Conservation (phyloP, 1,140 invertebrate genomes). For the Trichogramma pretiosum region DNA sequence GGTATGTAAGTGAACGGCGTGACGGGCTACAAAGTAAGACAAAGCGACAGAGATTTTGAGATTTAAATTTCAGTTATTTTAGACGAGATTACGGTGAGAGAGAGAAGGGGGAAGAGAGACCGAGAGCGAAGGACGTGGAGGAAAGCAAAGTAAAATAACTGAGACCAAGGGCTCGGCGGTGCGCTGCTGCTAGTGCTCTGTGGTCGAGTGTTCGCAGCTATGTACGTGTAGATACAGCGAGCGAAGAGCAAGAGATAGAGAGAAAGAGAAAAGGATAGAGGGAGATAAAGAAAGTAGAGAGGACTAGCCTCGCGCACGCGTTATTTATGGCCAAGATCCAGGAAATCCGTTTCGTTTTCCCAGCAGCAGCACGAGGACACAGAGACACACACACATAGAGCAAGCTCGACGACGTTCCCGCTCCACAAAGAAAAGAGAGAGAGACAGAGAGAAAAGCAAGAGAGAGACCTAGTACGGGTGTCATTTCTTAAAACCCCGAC, state of each 20-base stretch:
- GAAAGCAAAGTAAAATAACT: background rate
- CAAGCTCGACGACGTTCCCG: constrained; percentile 4
- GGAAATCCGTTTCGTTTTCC: constrained; percentile 16
- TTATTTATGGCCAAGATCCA: constrained; percentile 17
- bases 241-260: constrained; percentile 1
- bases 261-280: background rate
- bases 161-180: too few species aligned
- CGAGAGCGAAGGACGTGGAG: background rate
- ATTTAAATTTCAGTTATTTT: constrained; percentile 16
- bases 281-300: background rate
- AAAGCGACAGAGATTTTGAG: constrained; percentile 4
- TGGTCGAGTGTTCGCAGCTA: too few species aligned
- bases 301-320: background rate
- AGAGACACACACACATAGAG: too few species aligned
- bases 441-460: background rate
- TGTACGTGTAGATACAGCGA: background rate
- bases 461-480: too few species aligned
- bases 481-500: too few species aligned
- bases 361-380: too few species aligned
- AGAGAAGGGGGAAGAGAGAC: background rate
- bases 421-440: too few species aligned
- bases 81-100: constrained; percentile 8
- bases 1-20: too few species aligned
- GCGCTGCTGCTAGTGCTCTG: too few species aligned
- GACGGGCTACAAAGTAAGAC: constrained; percentile 6